phyloP scores from a whole-genome alignment of 1,140 invertebrate genomes.

The Orchesella cincta region DNA sequence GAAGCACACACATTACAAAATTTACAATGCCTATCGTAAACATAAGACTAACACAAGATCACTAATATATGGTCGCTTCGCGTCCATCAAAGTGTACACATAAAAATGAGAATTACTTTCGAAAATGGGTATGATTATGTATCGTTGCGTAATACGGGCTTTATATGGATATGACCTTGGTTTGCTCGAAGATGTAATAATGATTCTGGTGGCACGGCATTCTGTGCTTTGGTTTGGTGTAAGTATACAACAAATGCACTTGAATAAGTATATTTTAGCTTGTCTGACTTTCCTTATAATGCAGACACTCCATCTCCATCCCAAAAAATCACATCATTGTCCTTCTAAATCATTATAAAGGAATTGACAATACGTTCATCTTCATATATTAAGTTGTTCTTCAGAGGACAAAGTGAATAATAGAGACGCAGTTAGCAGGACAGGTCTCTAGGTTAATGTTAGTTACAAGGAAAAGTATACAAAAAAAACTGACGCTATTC shows the following conservation, averaged over 20 bases:
- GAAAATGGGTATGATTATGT: not conserved
- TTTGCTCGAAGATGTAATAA: not conserved
- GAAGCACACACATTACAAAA: not conserved
- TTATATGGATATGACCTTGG: conserved; percentile 18
- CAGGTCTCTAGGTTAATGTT: no score
- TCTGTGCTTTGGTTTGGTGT: not conserved
- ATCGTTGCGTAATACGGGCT: not conserved
- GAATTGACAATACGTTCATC: no score
- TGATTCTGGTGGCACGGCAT: not conserved
- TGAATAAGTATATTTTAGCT: no score
- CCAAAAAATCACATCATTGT: no score
- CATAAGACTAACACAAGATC: not conserved
- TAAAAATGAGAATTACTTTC: not conserved
- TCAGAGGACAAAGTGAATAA: no score
- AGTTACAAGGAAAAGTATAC: no score
- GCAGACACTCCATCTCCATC: no score
- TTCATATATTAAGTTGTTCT: no score
- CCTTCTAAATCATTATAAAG: no score
- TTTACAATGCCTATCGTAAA: not conserved
- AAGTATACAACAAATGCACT: not conserved
- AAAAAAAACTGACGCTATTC: no score
- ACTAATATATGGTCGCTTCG: not conserved
- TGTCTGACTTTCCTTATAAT: no score
- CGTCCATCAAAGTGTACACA: not conserved
- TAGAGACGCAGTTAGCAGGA: no score